Evolutionary conservation across 2,113 vertebrate species (phyloP).

Genomic region (Oryzias javanicus): DNA sequence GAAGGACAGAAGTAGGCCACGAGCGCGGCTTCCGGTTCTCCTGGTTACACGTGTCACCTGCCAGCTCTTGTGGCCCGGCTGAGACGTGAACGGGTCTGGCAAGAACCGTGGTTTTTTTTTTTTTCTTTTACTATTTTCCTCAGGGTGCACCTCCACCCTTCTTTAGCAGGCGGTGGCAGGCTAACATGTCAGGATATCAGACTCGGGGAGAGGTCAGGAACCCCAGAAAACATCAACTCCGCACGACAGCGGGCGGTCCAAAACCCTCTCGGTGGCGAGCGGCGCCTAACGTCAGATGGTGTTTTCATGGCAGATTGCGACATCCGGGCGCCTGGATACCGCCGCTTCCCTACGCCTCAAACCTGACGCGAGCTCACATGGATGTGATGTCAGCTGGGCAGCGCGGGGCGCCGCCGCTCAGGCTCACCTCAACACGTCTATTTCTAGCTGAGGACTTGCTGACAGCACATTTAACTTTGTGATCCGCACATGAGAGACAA

Average conservation of each 20-base stretch:
- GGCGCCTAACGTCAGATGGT: slow-evolving; percentile 1
- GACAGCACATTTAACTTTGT: slow-evolving; percentile 75
- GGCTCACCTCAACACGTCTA: slow-evolving; percentile 70
- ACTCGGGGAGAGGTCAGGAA: slow-evolving; percentile 65
- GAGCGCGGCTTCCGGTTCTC: slow-evolving; percentile 57
- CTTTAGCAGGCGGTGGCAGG: slow-evolving; percentile 61
- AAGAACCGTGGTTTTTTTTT: slow-evolving; percentile 69
- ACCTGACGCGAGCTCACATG: slow-evolving; percentile 51
- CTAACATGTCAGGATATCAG: slow-evolving; percentile 68
- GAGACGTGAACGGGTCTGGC: slow-evolving; percentile 74
- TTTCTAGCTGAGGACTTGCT: slow-evolving; percentile 67
- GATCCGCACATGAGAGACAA: slow-evolving; percentile 70
- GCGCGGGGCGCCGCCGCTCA: slow-evolving; percentile 51
- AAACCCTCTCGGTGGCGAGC: background rate
- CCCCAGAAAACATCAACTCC: slow-evolving; percentile 52
- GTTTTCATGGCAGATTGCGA: slow-evolving; percentile 24
- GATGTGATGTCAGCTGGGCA: slow-evolving; percentile 53
- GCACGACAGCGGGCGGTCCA: slow-evolving; percentile 1
- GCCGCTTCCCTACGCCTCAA: slow-evolving; percentile 55
- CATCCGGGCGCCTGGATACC: slow-evolving; percentile 51
- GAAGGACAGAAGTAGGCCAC: slow-evolving; percentile 73
- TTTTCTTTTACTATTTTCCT: slow-evolving; percentile 66
- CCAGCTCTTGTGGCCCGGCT: slow-evolving; percentile 68
- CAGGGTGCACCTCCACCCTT: slow-evolving; percentile 67
- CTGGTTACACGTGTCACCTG: slow-evolving; percentile 71